Percentiles rank a stretch among this genome's conserved stretches.
These are phyloP conservation scores for Vanacampus margaritifer DNA, from an alignment of 2,113 vertebrate genomes.

Conservation along the genomic window DNA sequence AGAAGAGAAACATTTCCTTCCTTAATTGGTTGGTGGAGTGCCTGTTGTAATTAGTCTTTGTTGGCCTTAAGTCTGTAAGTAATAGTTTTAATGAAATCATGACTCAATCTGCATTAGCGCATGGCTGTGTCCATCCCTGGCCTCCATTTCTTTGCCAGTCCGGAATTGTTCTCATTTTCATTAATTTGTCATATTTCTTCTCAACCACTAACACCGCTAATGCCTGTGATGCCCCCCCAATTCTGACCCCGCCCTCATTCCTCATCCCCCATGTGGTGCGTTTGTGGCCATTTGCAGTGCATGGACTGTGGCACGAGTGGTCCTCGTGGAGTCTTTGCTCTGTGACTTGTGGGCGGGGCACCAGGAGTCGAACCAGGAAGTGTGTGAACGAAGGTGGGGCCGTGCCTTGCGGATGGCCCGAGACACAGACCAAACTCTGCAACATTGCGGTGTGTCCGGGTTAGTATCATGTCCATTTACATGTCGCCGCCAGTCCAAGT, in stretches of 20 bases:
- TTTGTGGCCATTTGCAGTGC: constrained; percentile 79
- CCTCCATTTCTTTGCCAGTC: constrained; percentile 28
- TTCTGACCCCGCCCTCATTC: constrained; percentile 29
- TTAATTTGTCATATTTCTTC: constrained; percentile 54
- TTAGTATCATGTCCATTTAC: constrained; percentile 80
- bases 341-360: constrained; percentile 90
- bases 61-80: background rate
- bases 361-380: constrained; percentile 85
- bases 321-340: constrained; percentile 96
- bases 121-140: constrained; percentile 38
- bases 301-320: constrained; percentile 89
- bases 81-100: constrained; percentile 3
- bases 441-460: constrained; percentile 89
- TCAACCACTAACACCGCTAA: constrained; percentile 33
- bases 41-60: constrained; percentile 18
- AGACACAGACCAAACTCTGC: constrained; percentile 91
- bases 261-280: constrained; percentile 49
- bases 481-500: constrained; percentile 15
- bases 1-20: constrained; percentile 9
- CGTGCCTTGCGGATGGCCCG: constrained; percentile 80
- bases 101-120: constrained; percentile 41
- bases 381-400: constrained; percentile 78
- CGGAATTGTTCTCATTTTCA: constrained; percentile 33
- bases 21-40: constrained; percentile 32
- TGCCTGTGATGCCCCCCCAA: constrained; percentile 33